These are phyloP conservation scores for Pediacus dermestoides DNA, from an alignment of 2,888 invertebrate genomes.

Conservation along the genomic window DNA sequence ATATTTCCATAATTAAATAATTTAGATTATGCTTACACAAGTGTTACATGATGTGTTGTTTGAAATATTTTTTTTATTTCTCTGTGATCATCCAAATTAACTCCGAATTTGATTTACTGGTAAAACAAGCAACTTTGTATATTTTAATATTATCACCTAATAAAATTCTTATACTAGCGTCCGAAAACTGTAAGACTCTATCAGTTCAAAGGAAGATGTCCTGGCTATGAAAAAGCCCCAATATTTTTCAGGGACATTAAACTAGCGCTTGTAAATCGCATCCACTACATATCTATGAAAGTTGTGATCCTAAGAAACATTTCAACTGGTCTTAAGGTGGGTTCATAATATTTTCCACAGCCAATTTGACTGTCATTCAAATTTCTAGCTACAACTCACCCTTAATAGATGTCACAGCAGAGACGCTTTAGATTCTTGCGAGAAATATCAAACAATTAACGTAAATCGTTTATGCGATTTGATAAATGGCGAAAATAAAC, in stretches of 20 bases:
- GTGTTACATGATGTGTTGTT: no score
- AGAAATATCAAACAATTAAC: constrained; percentile 33
- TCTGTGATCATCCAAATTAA: no score
- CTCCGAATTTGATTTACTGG: no score
- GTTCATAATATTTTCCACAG: background rate
- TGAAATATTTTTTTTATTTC: no score
- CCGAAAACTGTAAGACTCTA: constrained; percentile 1
- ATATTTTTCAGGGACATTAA: background rate
- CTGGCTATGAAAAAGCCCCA: background rate
- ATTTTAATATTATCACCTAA: no score
- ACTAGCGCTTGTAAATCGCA: background rate
- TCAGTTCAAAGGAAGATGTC: constrained; percentile 1
- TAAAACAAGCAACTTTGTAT: no score
- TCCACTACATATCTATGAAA: background rate
- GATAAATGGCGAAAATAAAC: constrained; percentile 20
- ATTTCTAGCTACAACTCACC: constrained; percentile 28
- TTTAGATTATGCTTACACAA: no score
- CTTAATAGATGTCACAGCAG: constrained; percentile 32
- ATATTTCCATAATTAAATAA: no score
- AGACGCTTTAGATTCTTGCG: constrained; percentile 38
- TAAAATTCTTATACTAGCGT: constrained; percentile 14
- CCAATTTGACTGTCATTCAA: background rate
- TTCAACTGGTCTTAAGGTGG: background rate
- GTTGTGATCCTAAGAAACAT: background rate
- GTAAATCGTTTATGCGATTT: constrained; percentile 32